Evolutionary conservation across 1,140 invertebrate species (phyloP), one percentile per base, ranked within the genome.

Genomic region (Leptinotarsa defecta): DNA sequence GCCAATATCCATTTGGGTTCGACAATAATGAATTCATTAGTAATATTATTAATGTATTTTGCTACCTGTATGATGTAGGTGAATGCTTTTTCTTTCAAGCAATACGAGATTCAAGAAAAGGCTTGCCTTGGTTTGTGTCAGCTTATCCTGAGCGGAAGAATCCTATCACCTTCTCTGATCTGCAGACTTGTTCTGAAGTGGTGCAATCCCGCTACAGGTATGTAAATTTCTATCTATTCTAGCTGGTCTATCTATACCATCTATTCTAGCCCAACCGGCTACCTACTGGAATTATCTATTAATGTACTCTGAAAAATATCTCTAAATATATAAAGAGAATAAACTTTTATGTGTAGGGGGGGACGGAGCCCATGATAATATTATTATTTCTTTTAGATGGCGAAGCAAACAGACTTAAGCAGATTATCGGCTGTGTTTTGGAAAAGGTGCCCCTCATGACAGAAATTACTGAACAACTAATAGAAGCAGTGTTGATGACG

Each of bases 141-240:
- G 52, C 71, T 81, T 34, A 62, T 81, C 27, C 73, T 78, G 48
- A 73, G 75, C 19, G 74, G 77, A n/a, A 62, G 72, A 62, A 71
- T 80, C 20, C 62, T 74, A 19, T 78, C 78, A 13, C 48, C 75
- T 1, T 62, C 75, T 4, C 61, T 81, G 34, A 67, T 81, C 1
- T 77, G 72, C 6, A 74, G 74, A 62, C 73, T 81, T 22, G 75
- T 81, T 22, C 69, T 81, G 48, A 81, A 81, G 74, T 81, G 80
- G 80, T 78, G 77, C 49, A 78, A 78, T 62, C 78, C 80, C 0
- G 74, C 71, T 70, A 57, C 63, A 65, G 74, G 79, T 79, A 73
- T 22, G 24, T 48, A 73, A 15, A 52, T 69, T 68, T 74, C 13
- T 68, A 48, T 27, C 34, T 43, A 43, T 43, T 43, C 34, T 34